Evolutionary conservation across 1,140 invertebrate species (phyloP).

Genomic region (Steinernema feltiae): DNA sequence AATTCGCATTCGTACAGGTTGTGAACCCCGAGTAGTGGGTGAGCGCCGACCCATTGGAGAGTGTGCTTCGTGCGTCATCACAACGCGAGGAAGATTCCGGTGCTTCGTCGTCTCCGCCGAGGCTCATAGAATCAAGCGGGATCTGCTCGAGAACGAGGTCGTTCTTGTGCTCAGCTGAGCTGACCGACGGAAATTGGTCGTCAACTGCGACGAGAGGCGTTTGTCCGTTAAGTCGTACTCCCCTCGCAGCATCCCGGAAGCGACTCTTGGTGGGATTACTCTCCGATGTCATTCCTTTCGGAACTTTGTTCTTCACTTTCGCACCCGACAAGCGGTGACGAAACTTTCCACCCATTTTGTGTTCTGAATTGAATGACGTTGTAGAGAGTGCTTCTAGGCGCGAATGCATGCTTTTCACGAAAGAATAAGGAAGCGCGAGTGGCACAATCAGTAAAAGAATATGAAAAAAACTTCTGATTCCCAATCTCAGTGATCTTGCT

Average conservation of each 20-base stretch:
- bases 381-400: too few relatives aligned
- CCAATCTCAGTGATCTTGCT: too few relatives aligned
- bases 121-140: not conserved
- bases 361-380: not conserved
- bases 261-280: not conserved
- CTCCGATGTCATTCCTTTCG: not conserved
- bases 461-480: too few relatives aligned
- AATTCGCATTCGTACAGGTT: slow-evolving; percentile 51
- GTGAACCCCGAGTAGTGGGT: slow-evolving; percentile 37
- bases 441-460: too few relatives aligned
- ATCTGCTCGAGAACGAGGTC: not conserved
- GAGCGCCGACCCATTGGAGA: slow-evolving; percentile 8
- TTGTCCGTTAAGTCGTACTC: not conserved
- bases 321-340: not conserved
- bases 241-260: not conserved
- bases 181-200: not conserved
- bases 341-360: slow-evolving; percentile 5
- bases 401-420: too few relatives aligned
- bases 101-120: not conserved
- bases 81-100: not conserved
- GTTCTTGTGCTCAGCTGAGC: not conserved
- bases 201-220: not conserved
- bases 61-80: not conserved
- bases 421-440: too few relatives aligned
- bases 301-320: not conserved